phyloP scores from a whole-genome alignment of 2,113 vertebrate species.

The Dasyprocta punctata region DNA sequence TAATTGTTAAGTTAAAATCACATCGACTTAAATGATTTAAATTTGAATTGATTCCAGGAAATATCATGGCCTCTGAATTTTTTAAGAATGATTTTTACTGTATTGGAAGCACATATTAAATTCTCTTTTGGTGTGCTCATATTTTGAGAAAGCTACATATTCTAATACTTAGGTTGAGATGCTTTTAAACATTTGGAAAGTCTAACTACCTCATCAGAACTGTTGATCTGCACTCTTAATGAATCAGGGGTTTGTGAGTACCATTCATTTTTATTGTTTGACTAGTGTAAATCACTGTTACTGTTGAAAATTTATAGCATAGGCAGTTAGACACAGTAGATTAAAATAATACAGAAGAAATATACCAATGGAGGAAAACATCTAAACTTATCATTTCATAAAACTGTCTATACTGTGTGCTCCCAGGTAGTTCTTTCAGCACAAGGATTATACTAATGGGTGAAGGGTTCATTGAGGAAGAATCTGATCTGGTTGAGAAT shows the following conservation, averaged over 20 bases:
- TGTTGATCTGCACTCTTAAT: slow-evolving; percentile 79
- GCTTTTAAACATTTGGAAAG: slow-evolving; percentile 78
- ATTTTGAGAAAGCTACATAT: background rate
- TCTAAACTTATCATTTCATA: slow-evolving; percentile 25
- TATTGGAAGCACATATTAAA: background rate
- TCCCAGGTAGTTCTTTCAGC: background rate
- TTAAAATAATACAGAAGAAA: slow-evolving; percentile 75
- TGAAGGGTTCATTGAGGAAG: background rate
- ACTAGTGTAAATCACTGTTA: slow-evolving; percentile 57
- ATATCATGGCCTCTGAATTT: background rate
- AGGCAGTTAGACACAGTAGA: slow-evolving; percentile 65
- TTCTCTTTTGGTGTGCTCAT: background rate
- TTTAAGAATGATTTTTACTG: slow-evolving; percentile 13
- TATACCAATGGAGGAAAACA: slow-evolving; percentile 24
- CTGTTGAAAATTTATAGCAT: slow-evolving; percentile 70
- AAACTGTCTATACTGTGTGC: background rate
- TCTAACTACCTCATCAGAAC: slow-evolving; percentile 66
- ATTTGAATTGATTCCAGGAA: slow-evolving; percentile 18
- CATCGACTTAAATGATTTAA: slow-evolving; percentile 8
- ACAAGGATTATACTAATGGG: background rate
- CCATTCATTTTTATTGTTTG: slow-evolving; percentile 70
- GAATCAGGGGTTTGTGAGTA: slow-evolving; percentile 71
- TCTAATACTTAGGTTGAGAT: slow-evolving; percentile 47
- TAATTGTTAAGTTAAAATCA: slow-evolving; percentile 42
- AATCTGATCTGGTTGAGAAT: background rate